Percentiles rank a stretch among this genome's conserved stretches.
Conservation (phyloP, 2,797 vertebrate genomes). For the Fistularia tabacaria region DNA sequence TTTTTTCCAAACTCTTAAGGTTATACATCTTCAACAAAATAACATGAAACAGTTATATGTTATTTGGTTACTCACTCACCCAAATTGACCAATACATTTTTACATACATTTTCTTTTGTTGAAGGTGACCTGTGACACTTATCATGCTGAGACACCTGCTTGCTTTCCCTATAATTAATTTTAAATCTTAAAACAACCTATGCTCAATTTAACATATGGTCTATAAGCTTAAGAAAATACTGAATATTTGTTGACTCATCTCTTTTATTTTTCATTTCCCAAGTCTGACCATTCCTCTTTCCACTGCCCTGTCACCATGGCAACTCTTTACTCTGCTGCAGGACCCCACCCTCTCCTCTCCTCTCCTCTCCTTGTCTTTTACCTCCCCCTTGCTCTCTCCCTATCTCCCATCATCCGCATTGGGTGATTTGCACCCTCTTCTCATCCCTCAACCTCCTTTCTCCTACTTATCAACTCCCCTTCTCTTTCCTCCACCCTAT, state of each 20-base stretch:
- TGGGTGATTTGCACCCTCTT: conserved; percentile 52
- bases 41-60: no score
- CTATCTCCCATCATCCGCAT: conserved; percentile 69
- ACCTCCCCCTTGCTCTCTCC: conserved; percentile 18
- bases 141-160: no score
- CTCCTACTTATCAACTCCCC: conserved; percentile 9
- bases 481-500: conserved; percentile 8
- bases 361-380: conserved; percentile 55
- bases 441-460: conserved; percentile 13
- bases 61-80: no score
- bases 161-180: no score
- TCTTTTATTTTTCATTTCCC: conserved; percentile 65
- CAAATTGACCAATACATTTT: no score
- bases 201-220: no score
- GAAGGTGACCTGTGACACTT: no score
- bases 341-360: conserved; percentile 74
- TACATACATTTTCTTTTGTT: no score
- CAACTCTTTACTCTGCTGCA: conserved; percentile 79
- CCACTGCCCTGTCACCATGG: conserved; percentile 74
- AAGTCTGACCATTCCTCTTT: conserved; percentile 73
- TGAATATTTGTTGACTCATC: neutral
- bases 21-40: no score
- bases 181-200: no score
- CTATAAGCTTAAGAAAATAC: no score
- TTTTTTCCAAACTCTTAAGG: no score